Conservation (phyloP, 2,797 vertebrate genomes). For the Todus mexicanus region DNA sequence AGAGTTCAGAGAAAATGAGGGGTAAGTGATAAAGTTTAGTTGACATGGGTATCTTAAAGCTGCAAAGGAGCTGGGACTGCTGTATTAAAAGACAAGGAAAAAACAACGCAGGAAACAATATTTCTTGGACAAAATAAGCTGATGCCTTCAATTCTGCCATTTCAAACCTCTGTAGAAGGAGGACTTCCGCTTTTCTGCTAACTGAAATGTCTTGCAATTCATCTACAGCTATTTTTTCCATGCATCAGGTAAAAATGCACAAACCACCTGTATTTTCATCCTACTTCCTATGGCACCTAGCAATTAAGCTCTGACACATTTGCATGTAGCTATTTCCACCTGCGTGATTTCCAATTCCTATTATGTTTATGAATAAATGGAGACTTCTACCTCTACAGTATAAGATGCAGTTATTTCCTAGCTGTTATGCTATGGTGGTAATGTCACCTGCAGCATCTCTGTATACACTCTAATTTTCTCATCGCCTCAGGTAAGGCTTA, state of each 20-base stretch:
- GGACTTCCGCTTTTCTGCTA: not conserved
- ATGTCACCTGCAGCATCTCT: not conserved
- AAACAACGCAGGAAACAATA: not conserved
- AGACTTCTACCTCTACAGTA: not conserved
- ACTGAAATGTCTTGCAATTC: not conserved
- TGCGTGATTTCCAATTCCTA: not conserved
- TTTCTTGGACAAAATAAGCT: not conserved
- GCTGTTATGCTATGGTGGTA: not conserved
- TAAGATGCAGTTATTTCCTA: not conserved
- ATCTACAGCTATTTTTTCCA: not conserved
- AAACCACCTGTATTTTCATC: not conserved
- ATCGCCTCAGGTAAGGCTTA: not conserved
- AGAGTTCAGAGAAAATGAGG: not conserved
- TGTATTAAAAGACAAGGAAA: not conserved
- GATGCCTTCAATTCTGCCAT: not conserved
- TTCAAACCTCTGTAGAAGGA: not conserved
- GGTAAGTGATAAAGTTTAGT: not conserved
- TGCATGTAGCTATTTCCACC: not conserved
- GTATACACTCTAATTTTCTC: not conserved
- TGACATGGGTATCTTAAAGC: not conserved
- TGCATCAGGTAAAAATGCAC: not conserved
- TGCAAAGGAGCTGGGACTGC: not conserved
- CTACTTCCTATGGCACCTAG: not conserved
- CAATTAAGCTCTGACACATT: not conserved
- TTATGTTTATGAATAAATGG: not conserved